Percentiles rank a stretch among this genome's conserved stretches.
Evolutionary conservation across 2,113 vertebrate genomes (phyloP).

Genomic region (Elgaria multicarinata): DNA sequence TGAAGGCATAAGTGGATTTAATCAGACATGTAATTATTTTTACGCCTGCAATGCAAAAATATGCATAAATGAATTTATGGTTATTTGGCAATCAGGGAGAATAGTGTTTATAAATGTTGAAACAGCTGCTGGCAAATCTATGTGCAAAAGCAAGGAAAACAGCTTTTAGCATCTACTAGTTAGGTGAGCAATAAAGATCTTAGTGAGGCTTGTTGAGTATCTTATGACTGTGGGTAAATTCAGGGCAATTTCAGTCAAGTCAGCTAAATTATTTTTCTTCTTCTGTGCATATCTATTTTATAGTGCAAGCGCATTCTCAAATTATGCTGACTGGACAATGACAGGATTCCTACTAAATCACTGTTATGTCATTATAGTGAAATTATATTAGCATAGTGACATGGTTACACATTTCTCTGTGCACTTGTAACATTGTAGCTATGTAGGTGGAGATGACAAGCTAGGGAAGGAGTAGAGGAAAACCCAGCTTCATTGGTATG

Average conservation of each 20-base stretch:
- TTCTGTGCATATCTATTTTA: not conserved
- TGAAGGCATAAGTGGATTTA: conserved; percentile 76
- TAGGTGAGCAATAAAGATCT: conserved; percentile 53
- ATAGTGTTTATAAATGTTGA: conserved; percentile 79
- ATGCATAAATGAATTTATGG: conserved; percentile 76
- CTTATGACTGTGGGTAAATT: not conserved
- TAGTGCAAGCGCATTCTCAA: not conserved
- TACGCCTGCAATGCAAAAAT: conserved; percentile 75
- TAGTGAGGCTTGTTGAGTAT: not conserved
- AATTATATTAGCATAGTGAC: not conserved
- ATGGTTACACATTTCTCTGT: not conserved
- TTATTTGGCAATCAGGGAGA: conserved; percentile 76
- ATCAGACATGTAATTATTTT: conserved; percentile 79
- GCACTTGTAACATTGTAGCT: not conserved
- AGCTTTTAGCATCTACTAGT: conserved; percentile 60
- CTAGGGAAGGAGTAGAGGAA: not conserved
- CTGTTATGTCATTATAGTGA: not conserved
- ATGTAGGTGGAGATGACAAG: not conserved
- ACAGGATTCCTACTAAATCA: not conserved
- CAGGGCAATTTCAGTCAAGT: conserved; percentile 25
- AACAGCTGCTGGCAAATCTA: conserved; percentile 76
- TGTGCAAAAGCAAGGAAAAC: conserved; percentile 73
- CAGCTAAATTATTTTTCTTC: not conserved
- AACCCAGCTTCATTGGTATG: not conserved
- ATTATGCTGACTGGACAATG: not conserved